These are phyloP conservation scores for Scomber colias DNA, from an alignment of 2,113 vertebrate genomes.

Conservation along the genomic window DNA sequence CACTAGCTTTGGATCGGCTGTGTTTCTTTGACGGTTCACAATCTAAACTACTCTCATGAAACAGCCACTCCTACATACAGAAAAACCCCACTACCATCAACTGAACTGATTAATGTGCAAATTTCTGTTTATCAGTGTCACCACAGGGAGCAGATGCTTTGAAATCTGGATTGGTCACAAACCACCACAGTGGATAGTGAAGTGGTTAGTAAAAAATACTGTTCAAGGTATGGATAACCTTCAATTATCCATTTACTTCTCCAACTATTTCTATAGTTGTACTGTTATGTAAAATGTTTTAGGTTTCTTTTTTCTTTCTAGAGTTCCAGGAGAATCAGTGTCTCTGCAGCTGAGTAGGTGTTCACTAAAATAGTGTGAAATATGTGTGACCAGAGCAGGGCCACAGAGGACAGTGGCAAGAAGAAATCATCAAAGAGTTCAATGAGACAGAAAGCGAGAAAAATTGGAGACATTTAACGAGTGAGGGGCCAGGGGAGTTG, in stretches of 20 bases:
- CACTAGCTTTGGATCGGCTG: neutral
- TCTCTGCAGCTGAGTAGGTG: neutral
- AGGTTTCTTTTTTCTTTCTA: too few species aligned
- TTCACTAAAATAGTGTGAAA: neutral
- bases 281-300: too few species aligned
- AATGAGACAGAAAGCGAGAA: slow-evolving; percentile 7
- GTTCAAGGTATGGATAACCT: neutral
- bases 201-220: slow-evolving; percentile 1
- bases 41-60: slow-evolving; percentile 19
- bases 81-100: neutral
- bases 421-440: neutral
- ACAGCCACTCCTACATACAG: slow-evolving; percentile 1
- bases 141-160: slow-evolving; percentile 11
- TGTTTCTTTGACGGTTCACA: slow-evolving; percentile 35
- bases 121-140: slow-evolving; percentile 33
- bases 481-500: slow-evolving; percentile 13
- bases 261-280: too few species aligned
- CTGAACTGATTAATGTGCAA: slow-evolving; percentile 36
- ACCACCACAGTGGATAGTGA: neutral
- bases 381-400: neutral
- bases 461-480: slow-evolving; percentile 10
- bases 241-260: too few species aligned
- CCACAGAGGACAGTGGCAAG: neutral
- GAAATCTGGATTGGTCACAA: slow-evolving; percentile 16
- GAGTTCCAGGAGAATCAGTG: neutral